These are phyloP conservation scores for Barbus barbus DNA, from an alignment of 2,113 vertebrate species.

Conservation along the genomic window DNA sequence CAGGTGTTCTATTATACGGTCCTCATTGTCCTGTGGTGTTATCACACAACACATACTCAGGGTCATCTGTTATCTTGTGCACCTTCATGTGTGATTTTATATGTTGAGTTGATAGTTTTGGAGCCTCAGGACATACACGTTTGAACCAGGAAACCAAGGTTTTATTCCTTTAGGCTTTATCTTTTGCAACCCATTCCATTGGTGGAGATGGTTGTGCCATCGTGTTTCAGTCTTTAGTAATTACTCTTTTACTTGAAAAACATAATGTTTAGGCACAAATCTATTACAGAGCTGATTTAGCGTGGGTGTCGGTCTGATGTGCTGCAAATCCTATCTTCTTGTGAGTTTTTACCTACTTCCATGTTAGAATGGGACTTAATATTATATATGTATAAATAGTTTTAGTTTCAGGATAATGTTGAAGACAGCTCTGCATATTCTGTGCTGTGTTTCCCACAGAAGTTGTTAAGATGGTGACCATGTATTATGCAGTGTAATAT, in stretches of 20 bases:
- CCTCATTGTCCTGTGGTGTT: not conserved
- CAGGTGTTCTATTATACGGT: not conserved
- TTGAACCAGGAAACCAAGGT: not conserved
- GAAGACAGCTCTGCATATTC: not conserved
- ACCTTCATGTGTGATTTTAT: not conserved
- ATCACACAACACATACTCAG: not conserved
- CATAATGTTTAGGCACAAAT: too few relatives aligned
- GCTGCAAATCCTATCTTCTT: not conserved
- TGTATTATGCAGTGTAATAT: not conserved
- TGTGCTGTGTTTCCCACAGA: not conserved
- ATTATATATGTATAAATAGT: not conserved
- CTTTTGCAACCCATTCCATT: not conserved
- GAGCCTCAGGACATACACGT: not conserved
- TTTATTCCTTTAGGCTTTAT: not conserved
- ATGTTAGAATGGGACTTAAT: not conserved
- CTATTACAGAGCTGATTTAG: too few relatives aligned
- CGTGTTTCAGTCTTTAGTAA: too few relatives aligned
- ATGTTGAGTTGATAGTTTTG: not conserved
- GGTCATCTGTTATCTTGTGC: not conserved
- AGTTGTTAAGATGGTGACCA: not conserved
- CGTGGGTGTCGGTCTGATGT: not conserved
- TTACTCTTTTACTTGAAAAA: too few relatives aligned
- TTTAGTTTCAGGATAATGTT: not conserved
- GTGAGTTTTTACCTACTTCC: not conserved
- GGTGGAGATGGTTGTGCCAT: not conserved